phyloP scores from a whole-genome alignment of 2,797 vertebrate genomes.

The Ciconia nigra region DNA sequence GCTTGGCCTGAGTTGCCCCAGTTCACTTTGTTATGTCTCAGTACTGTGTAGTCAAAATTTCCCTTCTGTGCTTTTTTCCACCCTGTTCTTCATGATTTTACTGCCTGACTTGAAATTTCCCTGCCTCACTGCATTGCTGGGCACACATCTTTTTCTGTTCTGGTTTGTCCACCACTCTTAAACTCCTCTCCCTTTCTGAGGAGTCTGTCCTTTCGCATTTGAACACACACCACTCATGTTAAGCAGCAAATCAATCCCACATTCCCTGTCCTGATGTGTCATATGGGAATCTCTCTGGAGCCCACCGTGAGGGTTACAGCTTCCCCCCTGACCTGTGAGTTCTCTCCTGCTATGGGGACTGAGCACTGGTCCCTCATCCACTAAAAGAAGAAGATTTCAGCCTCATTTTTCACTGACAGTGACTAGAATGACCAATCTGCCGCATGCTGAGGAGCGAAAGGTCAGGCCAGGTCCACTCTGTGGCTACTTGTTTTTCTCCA shows the following conservation, averaged over 20 bases:
- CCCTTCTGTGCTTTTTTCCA: not conserved
- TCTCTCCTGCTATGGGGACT: not conserved
- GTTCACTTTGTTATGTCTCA: not conserved
- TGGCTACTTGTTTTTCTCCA: conserved; percentile 61
- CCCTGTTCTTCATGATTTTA: not conserved
- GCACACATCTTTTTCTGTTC: not conserved
- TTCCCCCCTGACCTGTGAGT: conserved; percentile 13
- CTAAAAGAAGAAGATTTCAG: not conserved
- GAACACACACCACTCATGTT: not conserved
- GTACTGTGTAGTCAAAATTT: not conserved
- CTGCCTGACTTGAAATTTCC: not conserved
- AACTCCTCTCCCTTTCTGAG: not conserved
- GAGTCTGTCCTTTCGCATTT: not conserved
- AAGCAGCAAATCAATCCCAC: not conserved
- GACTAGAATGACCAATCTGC: conserved; percentile 51
- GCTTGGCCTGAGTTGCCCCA: not conserved
- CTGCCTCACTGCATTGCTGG: not conserved
- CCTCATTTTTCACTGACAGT: conserved; percentile 46
- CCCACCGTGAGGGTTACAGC: not conserved
- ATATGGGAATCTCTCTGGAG: not conserved
- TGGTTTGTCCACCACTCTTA: not conserved
- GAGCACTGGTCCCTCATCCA: not conserved
- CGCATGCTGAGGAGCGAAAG: conserved; percentile 18
- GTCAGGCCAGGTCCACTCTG: conserved; percentile 41
- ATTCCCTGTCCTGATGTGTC: not conserved